These are phyloP conservation scores for Folsomia manolachei DNA, from an alignment of 2,888 invertebrate genomes.

Conservation along the genomic window DNA sequence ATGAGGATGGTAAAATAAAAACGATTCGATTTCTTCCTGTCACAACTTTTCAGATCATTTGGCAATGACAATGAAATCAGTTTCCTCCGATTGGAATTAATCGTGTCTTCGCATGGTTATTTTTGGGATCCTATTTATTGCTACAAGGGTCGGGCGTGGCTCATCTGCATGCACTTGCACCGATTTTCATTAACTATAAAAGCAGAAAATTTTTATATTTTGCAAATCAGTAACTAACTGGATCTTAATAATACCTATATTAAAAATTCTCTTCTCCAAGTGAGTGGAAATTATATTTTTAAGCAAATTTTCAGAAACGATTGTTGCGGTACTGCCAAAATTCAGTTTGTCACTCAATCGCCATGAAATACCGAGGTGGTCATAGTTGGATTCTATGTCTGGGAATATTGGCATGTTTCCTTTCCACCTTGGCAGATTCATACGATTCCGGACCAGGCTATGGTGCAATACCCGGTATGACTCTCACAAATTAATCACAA, in stretches of 20 bases:
- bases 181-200: background rate
- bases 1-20: no score
- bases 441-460: background rate
- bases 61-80: background rate
- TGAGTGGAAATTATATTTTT: no score
- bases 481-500: background rate
- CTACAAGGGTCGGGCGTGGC: background rate
- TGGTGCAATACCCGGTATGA: background rate
- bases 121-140: background rate
- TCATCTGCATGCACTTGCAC: no score
- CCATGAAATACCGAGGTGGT: background rate
- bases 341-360: background rate
- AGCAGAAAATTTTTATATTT: background rate
- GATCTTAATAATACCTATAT: no score
- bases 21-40: background rate
- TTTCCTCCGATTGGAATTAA: background rate
- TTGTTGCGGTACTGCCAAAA: no score
- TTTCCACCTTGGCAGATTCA: background rate
- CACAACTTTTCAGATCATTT: background rate
- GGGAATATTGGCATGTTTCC: background rate
- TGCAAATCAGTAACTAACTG: no score
- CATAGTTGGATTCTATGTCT: background rate
- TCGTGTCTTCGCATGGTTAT: no score
- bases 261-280: no score
- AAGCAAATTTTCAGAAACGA: no score